Conservation (phyloP, 2,113 vertebrate genomes). For the Muscicapa adusta region DNA sequence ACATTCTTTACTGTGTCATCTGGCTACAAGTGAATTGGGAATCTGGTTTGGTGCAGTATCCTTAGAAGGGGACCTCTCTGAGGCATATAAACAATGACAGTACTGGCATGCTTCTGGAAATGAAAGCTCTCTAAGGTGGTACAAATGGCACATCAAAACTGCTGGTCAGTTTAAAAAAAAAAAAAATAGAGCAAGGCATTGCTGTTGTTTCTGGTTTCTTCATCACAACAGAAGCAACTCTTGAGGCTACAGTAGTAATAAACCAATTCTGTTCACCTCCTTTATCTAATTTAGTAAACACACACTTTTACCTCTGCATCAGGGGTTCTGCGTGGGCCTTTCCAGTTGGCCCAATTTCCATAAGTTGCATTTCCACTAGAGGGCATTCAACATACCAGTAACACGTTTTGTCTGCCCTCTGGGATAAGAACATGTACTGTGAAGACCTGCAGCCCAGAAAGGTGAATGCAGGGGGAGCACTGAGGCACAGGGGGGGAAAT, state of each 20-base stretch:
- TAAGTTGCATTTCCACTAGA: not conserved
- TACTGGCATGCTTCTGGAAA: not conserved
- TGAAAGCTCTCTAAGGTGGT: not conserved
- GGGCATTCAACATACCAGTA: not conserved
- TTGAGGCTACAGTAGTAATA: not conserved
- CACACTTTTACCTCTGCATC: not conserved
- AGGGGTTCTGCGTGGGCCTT: not conserved
- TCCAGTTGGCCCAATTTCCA: not conserved
- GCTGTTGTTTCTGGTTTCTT: not conserved
- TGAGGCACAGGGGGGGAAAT: not conserved
- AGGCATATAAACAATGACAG: not conserved
- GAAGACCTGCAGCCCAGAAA: not conserved
- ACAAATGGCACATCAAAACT: not conserved
- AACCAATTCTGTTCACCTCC: not conserved
- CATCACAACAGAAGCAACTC: not conserved
- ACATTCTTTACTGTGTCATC: not conserved
- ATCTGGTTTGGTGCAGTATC: not conserved
- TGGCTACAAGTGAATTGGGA: not conserved
- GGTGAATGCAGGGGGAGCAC: not conserved
- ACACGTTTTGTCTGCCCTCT: not conserved
- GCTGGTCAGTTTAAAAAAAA: not conserved
- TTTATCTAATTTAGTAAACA: not conserved
- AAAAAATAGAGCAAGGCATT: not conserved
- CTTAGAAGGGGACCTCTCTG: not conserved
- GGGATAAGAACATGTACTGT: fast-evolving